Evolutionary conservation across 2,797 vertebrate species (phyloP), one percentile per base, ranked within the genome.

Genomic region (Myripristis murdjan): DNA sequence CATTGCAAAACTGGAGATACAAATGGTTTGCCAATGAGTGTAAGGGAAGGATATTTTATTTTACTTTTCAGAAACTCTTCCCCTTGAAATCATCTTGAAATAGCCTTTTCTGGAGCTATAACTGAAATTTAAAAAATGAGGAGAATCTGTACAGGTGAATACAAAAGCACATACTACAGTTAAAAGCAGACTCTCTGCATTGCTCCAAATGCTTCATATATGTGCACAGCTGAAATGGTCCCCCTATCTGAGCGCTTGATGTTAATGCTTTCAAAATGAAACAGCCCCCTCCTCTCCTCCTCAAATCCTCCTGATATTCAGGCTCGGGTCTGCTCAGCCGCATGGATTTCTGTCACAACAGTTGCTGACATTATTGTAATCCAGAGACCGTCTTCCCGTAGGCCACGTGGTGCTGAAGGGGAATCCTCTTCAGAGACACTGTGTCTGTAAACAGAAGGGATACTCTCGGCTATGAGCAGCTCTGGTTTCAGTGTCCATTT

Each of bases 401-500:
- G 80, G 1, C 31, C 79, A 62, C 12, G 61, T 61, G 73, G 37
- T 70, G 31, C 11, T 48, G 26, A 8, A 31, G 16, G 22, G 37
- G 16, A 62, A 62, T 69, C 56, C 46, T 67, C 18, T 10, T 39
- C 20, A 24, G 11, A 20, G 18, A 44, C 15, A 4, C 37, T 53
- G 49, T 35, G n/a, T 28, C 15, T 39, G 47, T 39, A 59, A 41
- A 59, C 47, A 61, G 26, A 35, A 12, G 41, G 52, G 16, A 16
- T 23, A 24, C 22, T 31, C 18, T 63, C 41, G n/a, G 24, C 39
- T 31, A 46, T 46, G 37, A 31, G 49, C 24, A 64, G n/a, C 23
- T 66, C 39, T 26, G 28, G 51, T 41, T 48, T 55, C 37, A 43
- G 23, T 49, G 20, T 59, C 46, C 26, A 53, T 86, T 83, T 84